Base-by-base conservation (phyloP, 2,888 invertebrate genomes). In the Heliconius ethilla region DNA sequence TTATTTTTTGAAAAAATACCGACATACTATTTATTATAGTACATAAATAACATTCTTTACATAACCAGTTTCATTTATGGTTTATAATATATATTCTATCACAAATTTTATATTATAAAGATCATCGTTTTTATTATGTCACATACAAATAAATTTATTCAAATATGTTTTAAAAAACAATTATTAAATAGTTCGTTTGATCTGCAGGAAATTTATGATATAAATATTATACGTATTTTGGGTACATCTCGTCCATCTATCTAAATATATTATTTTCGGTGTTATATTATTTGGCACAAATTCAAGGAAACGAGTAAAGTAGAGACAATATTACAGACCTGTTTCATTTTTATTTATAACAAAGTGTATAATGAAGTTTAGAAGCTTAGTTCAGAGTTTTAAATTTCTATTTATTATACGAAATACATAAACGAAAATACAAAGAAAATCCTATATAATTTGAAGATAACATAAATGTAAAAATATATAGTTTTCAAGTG, bases 261-360 rank as follows among this genome's bases (percentile, higher is more conserved):
- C 55, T 67, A 55, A 76, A 76, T 65, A 74, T 72, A 73, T 59
- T 77, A 74, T 77, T 67, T 66, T 73, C 40, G 73, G 59, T 40
- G 67, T 75, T 78, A 79, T 70, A 75, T 77, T 77, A 75, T 73
- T 79, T 79, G 79, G 79, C 79, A 79, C 67, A 40, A 75, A 51
- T 62, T 78, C 79, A 78, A 78, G 75, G 29, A 65, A 75, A 75
- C 45, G 62, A 73, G 75, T 55, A 25, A 73, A 33, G 75, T 55
- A 27, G 33, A 75, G 75, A 70, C 70, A 78, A 77, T 75, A 77
- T 79, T 69, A 75, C 62, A 69, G 51, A 75, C 65, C 67, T 69
- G 63, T 73, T 75, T 78, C 75, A 75, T 75, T 77, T 73, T 79
- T 75, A 62, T 72, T 62, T 77, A 73, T 62, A 11, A 65, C 62